phyloP scores from a whole-genome alignment of 1,140 invertebrate species.

The Eupristina koningsbergeri region DNA sequence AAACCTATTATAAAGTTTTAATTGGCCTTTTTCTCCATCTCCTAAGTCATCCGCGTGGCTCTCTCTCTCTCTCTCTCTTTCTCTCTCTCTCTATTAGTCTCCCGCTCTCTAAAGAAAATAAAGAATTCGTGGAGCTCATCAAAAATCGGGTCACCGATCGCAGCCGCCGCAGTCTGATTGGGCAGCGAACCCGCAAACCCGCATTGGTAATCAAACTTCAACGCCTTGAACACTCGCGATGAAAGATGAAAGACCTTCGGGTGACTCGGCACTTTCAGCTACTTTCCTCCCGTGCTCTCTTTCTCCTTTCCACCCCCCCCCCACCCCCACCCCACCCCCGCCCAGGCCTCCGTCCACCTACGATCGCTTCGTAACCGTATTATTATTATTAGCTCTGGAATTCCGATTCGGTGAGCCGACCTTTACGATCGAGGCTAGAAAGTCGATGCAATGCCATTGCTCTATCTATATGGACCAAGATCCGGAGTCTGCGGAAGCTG shows the following conservation, averaged over 20 bases:
- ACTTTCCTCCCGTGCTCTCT: slow-evolving; percentile 41
- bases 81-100: not conserved
- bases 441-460: slow-evolving; percentile 8
- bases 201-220: slow-evolving; percentile 55
- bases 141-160: slow-evolving; percentile 51
- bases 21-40: slow-evolving; percentile 34
- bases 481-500: slow-evolving; percentile 25
- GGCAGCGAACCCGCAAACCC: not conserved
- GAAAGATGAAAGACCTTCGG: slow-evolving; percentile 53
- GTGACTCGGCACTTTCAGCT: slow-evolving; percentile 52
- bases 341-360: slow-evolving; percentile 37
- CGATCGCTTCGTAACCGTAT: slow-evolving; percentile 48
- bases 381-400: slow-evolving; percentile 49
- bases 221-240: slow-evolving; percentile 52
- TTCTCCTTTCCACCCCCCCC: slow-evolving; percentile 27
- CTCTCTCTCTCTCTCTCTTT: slow-evolving; percentile 5
- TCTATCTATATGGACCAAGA: not conserved
- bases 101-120: slow-evolving; percentile 29
- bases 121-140: slow-evolving; percentile 37
- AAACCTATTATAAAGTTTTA: slow-evolving; percentile 49
- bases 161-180: slow-evolving; percentile 6
- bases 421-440: slow-evolving; percentile 25
- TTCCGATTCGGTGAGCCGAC: slow-evolving; percentile 42
- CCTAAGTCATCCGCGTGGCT: too few species aligned
- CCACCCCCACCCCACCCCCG: slow-evolving; percentile 25